Percentiles rank a stretch among this genome's conserved stretches.
These are phyloP conservation scores for Ondatra zibethicus DNA, from an alignment of 2,113 vertebrate genomes.

Conservation along the genomic window DNA sequence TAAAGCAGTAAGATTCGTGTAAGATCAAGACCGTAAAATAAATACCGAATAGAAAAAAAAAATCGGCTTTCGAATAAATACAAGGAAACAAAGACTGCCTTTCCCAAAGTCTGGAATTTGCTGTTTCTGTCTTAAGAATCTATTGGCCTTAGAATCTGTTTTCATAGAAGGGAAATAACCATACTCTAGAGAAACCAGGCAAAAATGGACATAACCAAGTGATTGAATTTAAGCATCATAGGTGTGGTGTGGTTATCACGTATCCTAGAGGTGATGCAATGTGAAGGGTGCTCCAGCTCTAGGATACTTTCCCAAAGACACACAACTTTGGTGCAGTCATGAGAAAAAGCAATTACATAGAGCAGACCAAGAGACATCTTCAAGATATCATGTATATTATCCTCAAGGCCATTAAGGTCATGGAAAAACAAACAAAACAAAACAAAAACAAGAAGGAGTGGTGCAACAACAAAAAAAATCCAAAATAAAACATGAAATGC, in stretches of 20 bases:
- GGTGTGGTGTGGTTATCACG: background rate
- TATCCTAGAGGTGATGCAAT: background rate
- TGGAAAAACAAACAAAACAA: background rate
- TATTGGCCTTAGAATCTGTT: background rate
- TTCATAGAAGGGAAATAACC: background rate
- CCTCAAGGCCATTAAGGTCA: background rate
- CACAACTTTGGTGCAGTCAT: background rate
- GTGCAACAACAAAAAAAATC: background rate
- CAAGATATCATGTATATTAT: background rate
- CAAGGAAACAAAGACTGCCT: background rate
- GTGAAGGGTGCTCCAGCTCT: background rate
- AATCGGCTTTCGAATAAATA: background rate
- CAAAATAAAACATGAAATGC: background rate
- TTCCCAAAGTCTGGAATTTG: background rate
- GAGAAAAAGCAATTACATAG: conserved; percentile 6
- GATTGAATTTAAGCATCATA: background rate
- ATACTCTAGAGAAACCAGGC: background rate
- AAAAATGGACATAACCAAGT: background rate
- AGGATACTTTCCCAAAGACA: background rate
- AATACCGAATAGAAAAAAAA: background rate
- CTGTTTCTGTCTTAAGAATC: background rate
- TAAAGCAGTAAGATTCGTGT: background rate
- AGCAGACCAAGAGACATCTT: background rate
- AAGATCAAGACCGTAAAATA: background rate
- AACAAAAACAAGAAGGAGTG: background rate